Evolutionary conservation across 2,888 invertebrate species (phyloP).

Genomic region (Cybosia mesomella): DNA sequence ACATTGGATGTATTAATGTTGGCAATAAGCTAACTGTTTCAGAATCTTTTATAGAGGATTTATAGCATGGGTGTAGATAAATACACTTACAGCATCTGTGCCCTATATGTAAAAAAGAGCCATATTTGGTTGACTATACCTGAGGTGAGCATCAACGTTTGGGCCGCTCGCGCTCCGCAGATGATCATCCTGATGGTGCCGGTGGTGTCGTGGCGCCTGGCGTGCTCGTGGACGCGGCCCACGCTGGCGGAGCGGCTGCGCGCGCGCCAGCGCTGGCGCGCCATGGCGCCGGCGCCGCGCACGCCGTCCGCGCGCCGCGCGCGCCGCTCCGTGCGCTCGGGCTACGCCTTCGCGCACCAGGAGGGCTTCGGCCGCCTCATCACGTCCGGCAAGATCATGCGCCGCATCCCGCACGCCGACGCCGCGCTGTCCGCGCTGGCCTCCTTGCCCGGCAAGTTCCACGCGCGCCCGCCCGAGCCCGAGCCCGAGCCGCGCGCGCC

Average conservation of each 20-base stretch:
- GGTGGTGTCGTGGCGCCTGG: constrained; percentile 97
- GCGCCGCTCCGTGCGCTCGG: constrained; percentile 96
- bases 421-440: constrained; percentile 90
- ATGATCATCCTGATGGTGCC: constrained; percentile 95
- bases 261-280: constrained; percentile 90
- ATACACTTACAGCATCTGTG: no score
- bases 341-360: constrained; percentile 99
- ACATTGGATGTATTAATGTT: no score
- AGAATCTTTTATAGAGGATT: no score
- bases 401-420: constrained; percentile 92
- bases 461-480: constrained; percentile 91
- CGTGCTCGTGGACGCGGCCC: constrained; percentile 96
- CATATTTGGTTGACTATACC: no score
- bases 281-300: constrained; percentile 92
- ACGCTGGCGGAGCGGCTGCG: constrained; percentile 97
- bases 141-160: no score
- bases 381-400: constrained; percentile 98
- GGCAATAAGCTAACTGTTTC: no score
- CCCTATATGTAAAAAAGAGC: no score
- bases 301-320: constrained; percentile 96
- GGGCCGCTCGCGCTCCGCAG: no score
- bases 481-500: constrained; percentile 85
- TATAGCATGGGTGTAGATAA: no score
- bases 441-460: constrained; percentile 87
- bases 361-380: constrained; percentile 89